Conservation (phyloP, 2,888 invertebrate genomes). For the Abrostola triplasia region DNA sequence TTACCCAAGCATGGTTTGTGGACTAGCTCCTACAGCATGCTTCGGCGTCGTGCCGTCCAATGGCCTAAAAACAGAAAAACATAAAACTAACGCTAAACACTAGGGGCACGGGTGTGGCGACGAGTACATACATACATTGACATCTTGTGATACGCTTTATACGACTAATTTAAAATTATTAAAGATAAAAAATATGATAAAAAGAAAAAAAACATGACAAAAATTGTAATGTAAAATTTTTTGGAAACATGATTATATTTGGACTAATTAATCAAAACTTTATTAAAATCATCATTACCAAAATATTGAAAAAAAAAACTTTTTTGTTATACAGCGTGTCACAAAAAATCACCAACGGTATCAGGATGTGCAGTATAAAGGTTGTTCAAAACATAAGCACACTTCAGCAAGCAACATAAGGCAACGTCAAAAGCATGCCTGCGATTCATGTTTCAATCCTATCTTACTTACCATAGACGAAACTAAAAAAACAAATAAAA, state of each 20-base stretch:
- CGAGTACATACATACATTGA: conserved; percentile 52
- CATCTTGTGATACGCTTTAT: conserved; percentile 65
- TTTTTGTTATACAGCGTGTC: conserved; percentile 40
- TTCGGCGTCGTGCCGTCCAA: conserved; percentile 89
- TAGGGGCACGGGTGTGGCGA: conserved; percentile 63
- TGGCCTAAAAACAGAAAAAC: conserved; percentile 90
- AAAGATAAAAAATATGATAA: background rate
- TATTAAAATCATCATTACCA: no score
- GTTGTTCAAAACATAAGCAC: conserved; percentile 53
- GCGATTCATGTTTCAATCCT: conserved; percentile 10
- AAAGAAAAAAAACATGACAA: background rate
- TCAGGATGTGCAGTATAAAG: conserved; percentile 51
- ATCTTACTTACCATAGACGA: conserved; percentile 38
- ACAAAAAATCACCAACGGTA: conserved; percentile 50
- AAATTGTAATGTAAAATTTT: background rate
- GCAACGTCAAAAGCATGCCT: conserved; percentile 43
- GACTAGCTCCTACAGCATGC: conserved; percentile 88
- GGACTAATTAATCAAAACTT: no score
- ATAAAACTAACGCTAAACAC: conserved; percentile 83
- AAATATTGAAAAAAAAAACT: background rate
- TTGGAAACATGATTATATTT: no score
- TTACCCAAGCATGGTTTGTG: conserved; percentile 91
- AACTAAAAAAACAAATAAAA: conserved; percentile 13
- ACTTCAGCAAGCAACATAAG: conserved; percentile 59
- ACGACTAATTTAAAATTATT: background rate